A percentile compares a stretch with the other conserved stretches of the same genome.
Evolutionary conservation across 2,113 vertebrate species (phyloP).

Genomic region (Pogonocichla stellata): DNA sequence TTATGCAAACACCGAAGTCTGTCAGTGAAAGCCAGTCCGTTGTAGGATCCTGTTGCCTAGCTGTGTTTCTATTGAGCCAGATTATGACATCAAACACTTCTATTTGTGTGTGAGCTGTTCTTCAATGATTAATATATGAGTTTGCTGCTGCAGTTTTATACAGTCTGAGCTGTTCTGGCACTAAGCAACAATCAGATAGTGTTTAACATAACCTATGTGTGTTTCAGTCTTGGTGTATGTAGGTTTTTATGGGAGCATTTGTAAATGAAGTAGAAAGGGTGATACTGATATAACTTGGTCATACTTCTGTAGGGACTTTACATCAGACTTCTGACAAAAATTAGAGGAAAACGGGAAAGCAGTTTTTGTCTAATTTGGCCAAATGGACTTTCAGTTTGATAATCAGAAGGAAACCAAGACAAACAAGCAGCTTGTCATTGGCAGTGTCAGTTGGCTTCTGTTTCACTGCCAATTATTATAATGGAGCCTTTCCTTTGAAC

Average conservation of each 20-base stretch:
- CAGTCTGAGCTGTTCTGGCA: not conserved
- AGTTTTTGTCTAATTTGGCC: not conserved
- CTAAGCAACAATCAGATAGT: not conserved
- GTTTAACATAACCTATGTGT: not conserved
- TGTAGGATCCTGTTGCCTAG: not conserved
- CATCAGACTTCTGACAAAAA: not conserved
- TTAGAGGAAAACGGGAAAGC: not conserved
- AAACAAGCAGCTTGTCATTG: not conserved
- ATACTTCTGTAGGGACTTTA: not conserved
- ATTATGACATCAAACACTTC: slow-evolving; percentile 10
- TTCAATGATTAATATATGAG: not conserved
- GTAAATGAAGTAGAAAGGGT: not conserved
- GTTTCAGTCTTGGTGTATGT: not conserved
- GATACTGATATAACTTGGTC: not conserved
- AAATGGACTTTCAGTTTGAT: not conserved
- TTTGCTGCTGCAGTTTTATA: slow-evolving; percentile 11
- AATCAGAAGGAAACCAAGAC: not conserved
- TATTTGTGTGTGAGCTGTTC: slow-evolving; percentile 21
- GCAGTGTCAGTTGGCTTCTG: not conserved
- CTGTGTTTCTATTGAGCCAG: not conserved
- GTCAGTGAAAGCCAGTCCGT: not conserved
- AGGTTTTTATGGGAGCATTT: not conserved
- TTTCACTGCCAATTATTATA: not conserved
- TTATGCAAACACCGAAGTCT: not conserved
- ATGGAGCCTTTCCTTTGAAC: not conserved